Evolutionary conservation across 1,140 invertebrate genomes (phyloP).

Genomic region (Brachionus rotundiformis): DNA sequence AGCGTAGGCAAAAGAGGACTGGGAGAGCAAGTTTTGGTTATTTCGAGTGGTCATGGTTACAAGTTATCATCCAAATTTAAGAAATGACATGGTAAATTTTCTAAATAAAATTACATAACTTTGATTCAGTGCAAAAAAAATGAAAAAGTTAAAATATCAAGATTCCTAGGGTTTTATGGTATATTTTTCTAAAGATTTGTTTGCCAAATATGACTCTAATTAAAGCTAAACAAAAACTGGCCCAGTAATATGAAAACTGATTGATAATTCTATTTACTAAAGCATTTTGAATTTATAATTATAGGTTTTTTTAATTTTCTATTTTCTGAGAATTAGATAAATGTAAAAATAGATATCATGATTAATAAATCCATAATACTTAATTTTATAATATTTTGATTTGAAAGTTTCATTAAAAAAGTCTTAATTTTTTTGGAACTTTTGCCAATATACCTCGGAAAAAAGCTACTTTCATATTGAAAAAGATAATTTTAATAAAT

Average conservation of each 20-base stretch:
- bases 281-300: not conserved
- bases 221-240: not conserved
- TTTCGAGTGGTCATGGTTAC: conserved; percentile 21
- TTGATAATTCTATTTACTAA: not conserved
- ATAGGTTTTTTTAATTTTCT: too few relatives aligned
- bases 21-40: conserved; percentile 1
- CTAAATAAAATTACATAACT: not conserved
- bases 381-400: too few relatives aligned
- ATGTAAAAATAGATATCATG: too few relatives aligned
- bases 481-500: too few relatives aligned
- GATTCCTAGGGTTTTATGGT: not conserved
- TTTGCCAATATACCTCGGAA: too few relatives aligned
- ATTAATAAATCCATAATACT: too few relatives aligned
- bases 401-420: too few relatives aligned
- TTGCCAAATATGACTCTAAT: conserved; percentile 14
- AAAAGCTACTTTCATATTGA: too few relatives aligned
- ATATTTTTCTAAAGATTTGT: not conserved
- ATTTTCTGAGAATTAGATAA: too few relatives aligned
- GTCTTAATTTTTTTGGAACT: too few relatives aligned
- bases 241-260: not conserved
- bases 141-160: not conserved
- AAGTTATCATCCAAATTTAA: not conserved
- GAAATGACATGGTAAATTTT: not conserved
- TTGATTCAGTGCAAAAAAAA: not conserved
- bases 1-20: conserved; percentile 32